Evolutionary conservation across 2,797 vertebrate genomes (phyloP).

Genomic region (Luscinia megarhynchos): DNA sequence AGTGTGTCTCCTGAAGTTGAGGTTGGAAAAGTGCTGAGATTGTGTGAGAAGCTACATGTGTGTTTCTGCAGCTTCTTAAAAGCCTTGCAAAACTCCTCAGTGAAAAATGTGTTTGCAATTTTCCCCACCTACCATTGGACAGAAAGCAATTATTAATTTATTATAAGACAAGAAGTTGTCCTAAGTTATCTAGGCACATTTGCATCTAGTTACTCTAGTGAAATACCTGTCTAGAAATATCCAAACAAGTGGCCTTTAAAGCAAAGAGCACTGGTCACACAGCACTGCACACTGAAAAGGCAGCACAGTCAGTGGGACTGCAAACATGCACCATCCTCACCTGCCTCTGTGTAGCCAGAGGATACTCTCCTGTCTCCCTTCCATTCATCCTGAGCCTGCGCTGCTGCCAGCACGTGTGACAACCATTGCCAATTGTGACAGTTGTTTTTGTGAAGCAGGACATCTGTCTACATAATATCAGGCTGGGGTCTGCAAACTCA

Average conservation of each 20-base stretch:
- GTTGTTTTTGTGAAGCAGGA: slow-evolving; percentile 62
- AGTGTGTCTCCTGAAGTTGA: not conserved
- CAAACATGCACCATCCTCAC: not conserved
- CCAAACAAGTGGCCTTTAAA: not conserved
- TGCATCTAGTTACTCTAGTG: not conserved
- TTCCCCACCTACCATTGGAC: not conserved
- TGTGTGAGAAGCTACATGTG: not conserved
- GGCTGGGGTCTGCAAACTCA: slow-evolving; percentile 29
- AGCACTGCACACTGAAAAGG: not conserved
- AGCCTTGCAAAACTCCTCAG: not conserved
- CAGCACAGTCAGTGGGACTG: not conserved
- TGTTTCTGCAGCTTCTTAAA: not conserved
- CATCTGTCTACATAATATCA: slow-evolving; percentile 62
- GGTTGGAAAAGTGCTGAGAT: not conserved
- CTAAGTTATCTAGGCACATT: not conserved
- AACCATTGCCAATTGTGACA: slow-evolving; percentile 47
- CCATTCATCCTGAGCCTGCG: not conserved
- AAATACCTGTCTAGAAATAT: not conserved
- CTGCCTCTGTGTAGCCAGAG: not conserved
- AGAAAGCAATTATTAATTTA: not conserved
- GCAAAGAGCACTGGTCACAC: not conserved
- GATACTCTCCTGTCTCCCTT: not conserved
- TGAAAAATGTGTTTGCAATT: not conserved
- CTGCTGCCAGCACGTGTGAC: slow-evolving; percentile 11
- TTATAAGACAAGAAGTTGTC: not conserved